Evolutionary conservation across 2,113 vertebrate species (phyloP).

Genomic region (Alligator sinensis): DNA sequence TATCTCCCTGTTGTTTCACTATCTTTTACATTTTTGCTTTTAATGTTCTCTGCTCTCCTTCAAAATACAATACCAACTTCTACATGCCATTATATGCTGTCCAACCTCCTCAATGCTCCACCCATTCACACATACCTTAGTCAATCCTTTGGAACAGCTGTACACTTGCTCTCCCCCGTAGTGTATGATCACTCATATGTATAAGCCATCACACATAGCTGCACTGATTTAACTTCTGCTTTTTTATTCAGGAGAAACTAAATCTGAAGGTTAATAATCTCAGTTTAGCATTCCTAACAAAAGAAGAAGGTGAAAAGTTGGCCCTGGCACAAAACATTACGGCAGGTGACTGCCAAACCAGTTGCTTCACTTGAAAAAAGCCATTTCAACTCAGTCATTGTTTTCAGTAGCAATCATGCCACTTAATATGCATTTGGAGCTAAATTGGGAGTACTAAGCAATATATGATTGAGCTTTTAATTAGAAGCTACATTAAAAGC

Average conservation of each 20-base stretch:
- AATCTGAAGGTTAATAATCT: neutral
- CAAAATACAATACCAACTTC: neutral
- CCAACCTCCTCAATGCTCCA: accelerated
- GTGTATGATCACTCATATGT: neutral
- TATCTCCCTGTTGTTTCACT: neutral
- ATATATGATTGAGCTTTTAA: slow-evolving; percentile 31
- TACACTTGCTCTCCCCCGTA: neutral
- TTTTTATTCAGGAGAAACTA: neutral
- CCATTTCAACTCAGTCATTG: neutral
- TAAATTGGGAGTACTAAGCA: slow-evolving; percentile 12
- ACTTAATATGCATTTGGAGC: slow-evolving; percentile 32
- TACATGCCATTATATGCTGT: accelerated
- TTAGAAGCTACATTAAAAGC: slow-evolving; percentile 48
- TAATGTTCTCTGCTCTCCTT: neutral
- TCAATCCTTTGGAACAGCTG: neutral
- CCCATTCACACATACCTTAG: neutral
- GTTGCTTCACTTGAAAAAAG: neutral
- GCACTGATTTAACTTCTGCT: neutral
- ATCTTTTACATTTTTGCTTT: neutral
- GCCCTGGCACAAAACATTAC: neutral
- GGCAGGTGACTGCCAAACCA: neutral
- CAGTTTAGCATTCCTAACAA: neutral
- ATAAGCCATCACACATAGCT: neutral
- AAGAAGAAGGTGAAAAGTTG: slow-evolving; percentile 7
- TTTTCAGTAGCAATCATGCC: neutral